These are phyloP conservation scores for Pangasianodon hypophthalmus DNA, from an alignment of 2,113 vertebrate species.

Conservation along the genomic window DNA sequence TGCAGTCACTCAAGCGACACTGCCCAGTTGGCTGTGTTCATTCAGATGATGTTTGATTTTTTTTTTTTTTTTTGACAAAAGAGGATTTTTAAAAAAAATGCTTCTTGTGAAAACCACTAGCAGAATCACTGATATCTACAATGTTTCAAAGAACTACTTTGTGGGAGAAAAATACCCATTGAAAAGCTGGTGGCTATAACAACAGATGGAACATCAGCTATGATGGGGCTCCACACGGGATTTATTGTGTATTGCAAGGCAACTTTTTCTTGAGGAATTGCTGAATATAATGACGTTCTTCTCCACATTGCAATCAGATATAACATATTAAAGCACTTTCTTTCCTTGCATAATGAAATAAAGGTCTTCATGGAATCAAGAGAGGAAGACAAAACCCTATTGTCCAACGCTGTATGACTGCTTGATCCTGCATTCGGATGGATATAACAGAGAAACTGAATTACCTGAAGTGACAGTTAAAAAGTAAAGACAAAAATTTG, in stretches of 20 bases:
- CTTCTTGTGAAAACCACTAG: not conserved
- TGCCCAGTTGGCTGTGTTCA: not conserved
- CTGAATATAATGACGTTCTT: not conserved
- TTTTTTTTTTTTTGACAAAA: conserved; percentile 38
- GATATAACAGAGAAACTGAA: conserved; percentile 41
- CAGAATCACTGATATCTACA: not conserved
- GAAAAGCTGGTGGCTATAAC: not conserved
- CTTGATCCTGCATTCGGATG: conserved; percentile 35
- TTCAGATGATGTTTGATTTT: conserved; percentile 36
- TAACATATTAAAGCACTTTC: conserved; percentile 17
- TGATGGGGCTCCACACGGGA: not conserved
- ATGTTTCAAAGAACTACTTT: not conserved
- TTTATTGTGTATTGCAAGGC: not conserved
- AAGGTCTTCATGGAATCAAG: conserved; percentile 13
- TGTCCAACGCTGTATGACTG: conserved; percentile 26
- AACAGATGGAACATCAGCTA: not conserved
- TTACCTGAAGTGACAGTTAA: conserved; percentile 14
- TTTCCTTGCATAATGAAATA: conserved; percentile 16
- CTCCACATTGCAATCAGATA: not conserved
- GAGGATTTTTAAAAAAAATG: not conserved
- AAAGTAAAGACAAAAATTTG: conserved; percentile 24
- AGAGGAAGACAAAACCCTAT: conserved; percentile 1
- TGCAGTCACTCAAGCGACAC: not conserved
- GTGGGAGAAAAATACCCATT: not conserved
- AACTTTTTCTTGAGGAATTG: not conserved